Percentiles rank a stretch among this genome's conserved stretches.
Evolutionary conservation across 1,140 invertebrate species (phyloP).

Genomic region (Sinella curviseta): DNA sequence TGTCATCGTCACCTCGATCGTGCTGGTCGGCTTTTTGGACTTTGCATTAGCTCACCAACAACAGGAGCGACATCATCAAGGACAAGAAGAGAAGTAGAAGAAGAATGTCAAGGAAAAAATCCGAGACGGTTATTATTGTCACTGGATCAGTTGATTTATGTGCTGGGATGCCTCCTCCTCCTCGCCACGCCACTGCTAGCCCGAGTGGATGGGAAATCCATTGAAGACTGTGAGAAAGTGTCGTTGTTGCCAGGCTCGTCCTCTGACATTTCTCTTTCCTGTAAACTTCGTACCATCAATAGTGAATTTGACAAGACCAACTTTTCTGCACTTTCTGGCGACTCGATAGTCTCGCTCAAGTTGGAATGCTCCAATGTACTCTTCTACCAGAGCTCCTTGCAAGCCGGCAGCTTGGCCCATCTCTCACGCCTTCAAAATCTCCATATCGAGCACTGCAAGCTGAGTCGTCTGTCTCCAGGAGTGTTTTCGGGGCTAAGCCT

Average conservation of each 20-base stretch:
- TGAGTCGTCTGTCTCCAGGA: slow-evolving; percentile 72
- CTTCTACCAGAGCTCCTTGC: slow-evolving; percentile 69
- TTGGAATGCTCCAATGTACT: slow-evolving; percentile 76
- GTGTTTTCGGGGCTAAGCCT: slow-evolving; percentile 72
- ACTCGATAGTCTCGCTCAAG: slow-evolving; percentile 75
- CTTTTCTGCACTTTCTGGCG: slow-evolving; percentile 79
- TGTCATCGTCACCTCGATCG: not conserved
- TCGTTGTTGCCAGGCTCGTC: slow-evolving; percentile 23
- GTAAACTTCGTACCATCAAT: slow-evolving; percentile 75
- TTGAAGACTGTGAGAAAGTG: slow-evolving; percentile 44
- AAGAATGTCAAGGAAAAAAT: not conserved
- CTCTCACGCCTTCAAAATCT: slow-evolving; percentile 74
- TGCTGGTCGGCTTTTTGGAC: not conserved
- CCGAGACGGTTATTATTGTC: slow-evolving; percentile 1
- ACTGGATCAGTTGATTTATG: slow-evolving; percentile 1
- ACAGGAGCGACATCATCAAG: no score
- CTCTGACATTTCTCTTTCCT: slow-evolving; percentile 71
- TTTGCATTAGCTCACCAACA: no score
- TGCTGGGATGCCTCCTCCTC: not conserved
- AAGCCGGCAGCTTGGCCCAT: slow-evolving; percentile 76
- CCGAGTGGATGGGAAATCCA: slow-evolving; percentile 37
- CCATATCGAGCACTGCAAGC: slow-evolving; percentile 79
- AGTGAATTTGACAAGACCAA: slow-evolving; percentile 82
- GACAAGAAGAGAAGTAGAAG: not conserved
- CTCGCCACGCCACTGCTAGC: not conserved